Conservation (phyloP, 2,797 vertebrate genomes). For the Acanthornis magna region DNA sequence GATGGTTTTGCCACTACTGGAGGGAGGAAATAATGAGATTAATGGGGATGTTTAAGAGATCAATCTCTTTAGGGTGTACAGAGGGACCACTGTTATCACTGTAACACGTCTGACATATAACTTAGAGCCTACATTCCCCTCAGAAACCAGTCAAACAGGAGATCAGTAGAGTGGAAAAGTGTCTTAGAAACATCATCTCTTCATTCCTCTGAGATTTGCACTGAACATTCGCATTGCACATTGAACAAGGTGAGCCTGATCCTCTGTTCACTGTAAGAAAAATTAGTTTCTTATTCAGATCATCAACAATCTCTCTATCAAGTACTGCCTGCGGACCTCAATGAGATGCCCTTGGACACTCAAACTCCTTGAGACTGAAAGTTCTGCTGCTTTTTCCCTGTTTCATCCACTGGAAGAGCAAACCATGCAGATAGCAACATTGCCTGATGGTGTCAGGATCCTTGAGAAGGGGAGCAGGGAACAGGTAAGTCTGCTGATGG, state of each 20-base stretch:
- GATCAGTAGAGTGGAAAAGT: not conserved
- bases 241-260: not conserved
- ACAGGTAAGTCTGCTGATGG: not conserved
- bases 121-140: not conserved
- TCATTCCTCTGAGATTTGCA: not conserved
- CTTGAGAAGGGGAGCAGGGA: not conserved
- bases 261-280: not conserved
- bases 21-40: not conserved
- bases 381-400: not conserved
- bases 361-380: not conserved
- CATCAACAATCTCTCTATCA: not conserved
- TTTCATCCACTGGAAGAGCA: not conserved
- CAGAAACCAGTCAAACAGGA: not conserved
- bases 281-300: not conserved
- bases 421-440: not conserved
- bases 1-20: not conserved
- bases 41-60: not conserved
- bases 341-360: not conserved
- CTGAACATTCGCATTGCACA: not conserved
- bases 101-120: not conserved
- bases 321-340: not conserved
- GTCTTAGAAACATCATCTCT: not conserved
- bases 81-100: not conserved
- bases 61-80: not conserved
- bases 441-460: not conserved